A percentile compares a stretch with the other conserved stretches of the same genome.
phyloP scores from a whole-genome alignment of 2,113 vertebrate species.

The Synodontis membranacea region DNA sequence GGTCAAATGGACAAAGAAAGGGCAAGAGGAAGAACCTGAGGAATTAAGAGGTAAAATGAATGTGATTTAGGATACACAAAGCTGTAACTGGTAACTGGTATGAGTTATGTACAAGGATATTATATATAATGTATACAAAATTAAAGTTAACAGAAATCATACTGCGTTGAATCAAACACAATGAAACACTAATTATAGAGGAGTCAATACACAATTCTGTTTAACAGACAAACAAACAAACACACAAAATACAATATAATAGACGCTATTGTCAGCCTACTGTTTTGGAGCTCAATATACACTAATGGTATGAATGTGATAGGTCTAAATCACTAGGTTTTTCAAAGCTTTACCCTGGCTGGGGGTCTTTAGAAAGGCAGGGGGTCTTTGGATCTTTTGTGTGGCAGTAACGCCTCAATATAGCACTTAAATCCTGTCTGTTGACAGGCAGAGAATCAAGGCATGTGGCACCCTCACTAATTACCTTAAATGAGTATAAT shows the following conservation, averaged over 20 bases:
- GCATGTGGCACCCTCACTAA: conserved; percentile 46
- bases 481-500: conserved; percentile 51
- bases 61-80: conserved; percentile 50
- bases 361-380: conserved; percentile 12
- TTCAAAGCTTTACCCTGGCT: not conserved
- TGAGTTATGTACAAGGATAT: conserved; percentile 16
- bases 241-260: not conserved
- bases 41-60: conserved; percentile 55
- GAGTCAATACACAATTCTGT: not conserved
- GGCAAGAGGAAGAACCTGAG: conserved; percentile 53
- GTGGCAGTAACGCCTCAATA: conserved; percentile 37
- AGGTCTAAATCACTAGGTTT: not conserved
- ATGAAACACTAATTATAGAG: not conserved
- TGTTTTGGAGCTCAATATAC: not conserved
- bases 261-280: not conserved
- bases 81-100: not conserved
- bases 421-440: conserved; percentile 8
- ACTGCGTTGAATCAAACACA: not conserved
- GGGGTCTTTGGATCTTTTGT: conserved; percentile 2
- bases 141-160: conserved; percentile 12
- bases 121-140: not conserved
- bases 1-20: conserved; percentile 55
- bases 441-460: conserved; percentile 40
- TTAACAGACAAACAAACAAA: not conserved
- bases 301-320: not conserved